Base-by-base conservation (phyloP, 2,113 vertebrate species). In the Malaclemys terrapin region DNA sequence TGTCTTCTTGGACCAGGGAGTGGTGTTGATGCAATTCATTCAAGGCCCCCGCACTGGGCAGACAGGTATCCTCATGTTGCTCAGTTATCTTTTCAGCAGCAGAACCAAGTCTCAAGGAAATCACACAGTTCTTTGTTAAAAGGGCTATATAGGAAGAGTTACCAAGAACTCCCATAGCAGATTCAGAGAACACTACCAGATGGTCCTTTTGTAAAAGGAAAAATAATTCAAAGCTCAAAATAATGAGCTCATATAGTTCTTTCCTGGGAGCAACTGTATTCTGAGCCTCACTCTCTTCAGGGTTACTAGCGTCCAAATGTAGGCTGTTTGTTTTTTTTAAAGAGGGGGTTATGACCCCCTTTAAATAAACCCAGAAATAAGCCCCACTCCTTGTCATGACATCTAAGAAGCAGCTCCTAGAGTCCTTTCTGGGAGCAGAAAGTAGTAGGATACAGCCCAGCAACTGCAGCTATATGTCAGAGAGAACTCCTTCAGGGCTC, bases 401-500 rank as follows among this genome's bases (percentile, higher is more conserved):
- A 93, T 84, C 92, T 57, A 92, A 31, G 52, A 92, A 65, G 42
- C 88, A 59, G 56, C 78, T 78, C 62, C 76, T 7, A 53, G 81
- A 13, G 42, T 47, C 84, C 91, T 93, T 88, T 13, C 6, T 57
- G 19, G 93, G 45, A 65, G 38, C 20, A 79, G 53, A 50, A 47
- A 13, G 42, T 42, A 94, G 11, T 50, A 95, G 91, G 94, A 93
- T 82, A 45, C 10, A 38, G 72, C 38, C 22, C 10, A 76, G 85
- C 78, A 75, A 81, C 45, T 91, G 81, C 45, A 79, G 29, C 65
- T 72, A 79, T 82, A 75, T 56, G 19, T 62, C 79, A 89, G 59
- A 76, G 87, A 16, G 29, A 89, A 82, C 78, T 89, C 89, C 59
- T 91, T 89, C 56, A 85, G 57, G 89, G 19, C 85, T 87, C 75